Conservation (phyloP, 2,888 invertebrate genomes). For the Campoplex capitator region DNA sequence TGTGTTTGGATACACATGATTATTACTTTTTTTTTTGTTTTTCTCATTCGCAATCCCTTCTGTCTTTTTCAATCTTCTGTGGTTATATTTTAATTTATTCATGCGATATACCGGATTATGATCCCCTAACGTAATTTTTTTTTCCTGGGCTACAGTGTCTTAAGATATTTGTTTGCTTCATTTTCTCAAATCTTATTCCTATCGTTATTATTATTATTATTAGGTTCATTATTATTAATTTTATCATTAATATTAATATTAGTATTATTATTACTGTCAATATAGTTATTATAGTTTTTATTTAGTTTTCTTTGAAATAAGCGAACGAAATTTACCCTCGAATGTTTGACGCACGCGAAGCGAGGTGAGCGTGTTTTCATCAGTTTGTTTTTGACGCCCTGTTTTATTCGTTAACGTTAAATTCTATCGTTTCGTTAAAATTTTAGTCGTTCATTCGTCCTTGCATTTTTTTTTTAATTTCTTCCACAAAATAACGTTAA, state of each 20-base stretch:
- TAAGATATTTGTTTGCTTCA: slow-evolving; percentile 52
- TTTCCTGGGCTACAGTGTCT: slow-evolving; percentile 51
- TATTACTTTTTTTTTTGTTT: slow-evolving; percentile 42
- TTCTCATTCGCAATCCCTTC: slow-evolving; percentile 42
- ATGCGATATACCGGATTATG: slow-evolving; percentile 51
- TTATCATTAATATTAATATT: background rate
- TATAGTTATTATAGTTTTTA: slow-evolving; percentile 25
- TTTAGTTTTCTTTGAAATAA: slow-evolving; percentile 33
- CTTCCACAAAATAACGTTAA: slow-evolving; percentile 24
- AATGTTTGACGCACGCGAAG: slow-evolving; percentile 58
- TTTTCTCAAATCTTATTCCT: slow-evolving; percentile 32
- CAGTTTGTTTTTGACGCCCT: slow-evolving; percentile 19
- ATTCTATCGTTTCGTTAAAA: slow-evolving; percentile 14
- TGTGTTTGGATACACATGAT: slow-evolving; percentile 49
- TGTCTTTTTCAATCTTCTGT: background rate
- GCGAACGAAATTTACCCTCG: slow-evolving; percentile 51
- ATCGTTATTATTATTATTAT: background rate
- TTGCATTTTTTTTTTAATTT: slow-evolving; percentile 8
- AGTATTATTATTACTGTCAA: slow-evolving; percentile 21
- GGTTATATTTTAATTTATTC: slow-evolving; percentile 38
- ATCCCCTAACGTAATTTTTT: slow-evolving; percentile 47
- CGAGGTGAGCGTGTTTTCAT: slow-evolving; percentile 55
- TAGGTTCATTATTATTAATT: background rate
- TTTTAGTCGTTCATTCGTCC: background rate
- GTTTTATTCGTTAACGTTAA: background rate